Base-by-base conservation (phyloP, 2,797 vertebrate genomes). In the Myotis pilosus region DNA sequence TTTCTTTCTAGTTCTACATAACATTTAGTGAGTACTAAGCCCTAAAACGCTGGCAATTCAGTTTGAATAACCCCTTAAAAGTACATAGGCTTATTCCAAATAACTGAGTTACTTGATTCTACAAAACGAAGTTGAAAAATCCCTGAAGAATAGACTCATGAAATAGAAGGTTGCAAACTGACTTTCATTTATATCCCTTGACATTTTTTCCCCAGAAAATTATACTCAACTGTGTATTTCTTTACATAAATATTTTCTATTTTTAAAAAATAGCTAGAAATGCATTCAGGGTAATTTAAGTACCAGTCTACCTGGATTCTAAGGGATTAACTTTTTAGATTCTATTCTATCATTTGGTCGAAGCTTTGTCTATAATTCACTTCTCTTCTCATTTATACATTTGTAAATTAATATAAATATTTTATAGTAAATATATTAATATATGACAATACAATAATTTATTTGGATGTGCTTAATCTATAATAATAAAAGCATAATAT, bases 201-300 rank as follows among this genome's bases (percentile, higher is more conserved):
- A 91, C 95, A 94, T 78, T 96, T 95, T 92, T 86, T 15, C 38
- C 38, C 66, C 38, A 91, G 92, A 96, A 97, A 97, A 96, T 96
- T 94, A 81, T n/a, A 84, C 93, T 96, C 47, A 82, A 74, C 66
- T 94, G 60, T 25, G 83, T 62, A 91, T 95, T 95, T 95, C 53
- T 93, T 93, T 92, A 91, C n/a, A 72, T 92, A 97, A 96, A 96
- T 94, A 92, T 96, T 96, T 95, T 88, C 79, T 84, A 64, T 55
- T 93, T 94, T 92, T 76, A 85, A 91, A 28, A 92, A 95, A 92
- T 93, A 51, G 16, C 36, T 78, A 72, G 85, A 91, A 94, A 94
- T 8, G 38, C 60, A 89, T 71, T 89, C 44, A 80, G 44, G 44
- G 2, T 89, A 51, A 86, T 69, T 92, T 86, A 69, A 72, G 15